Percentiles rank a stretch among this genome's conserved stretches.
These are phyloP conservation scores for Anguilla megastoma DNA, from an alignment of 2,797 vertebrate species.

Conservation along the genomic window DNA sequence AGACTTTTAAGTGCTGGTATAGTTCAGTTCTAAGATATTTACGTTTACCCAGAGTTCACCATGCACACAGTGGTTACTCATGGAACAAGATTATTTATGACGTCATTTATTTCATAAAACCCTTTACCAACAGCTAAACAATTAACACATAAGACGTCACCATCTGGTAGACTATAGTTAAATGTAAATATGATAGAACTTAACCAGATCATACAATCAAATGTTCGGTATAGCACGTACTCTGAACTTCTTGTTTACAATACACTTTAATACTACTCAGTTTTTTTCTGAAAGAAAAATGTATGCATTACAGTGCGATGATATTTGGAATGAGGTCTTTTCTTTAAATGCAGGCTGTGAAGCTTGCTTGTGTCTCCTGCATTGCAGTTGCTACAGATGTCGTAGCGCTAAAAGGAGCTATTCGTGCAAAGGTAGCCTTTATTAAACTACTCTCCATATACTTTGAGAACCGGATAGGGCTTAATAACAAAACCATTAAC, in stretches of 20 bases:
- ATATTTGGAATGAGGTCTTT: not conserved
- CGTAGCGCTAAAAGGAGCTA: not conserved
- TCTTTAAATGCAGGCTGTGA: not conserved
- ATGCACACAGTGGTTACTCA: not conserved
- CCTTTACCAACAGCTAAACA: not conserved
- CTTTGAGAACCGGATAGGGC: constrained; percentile 46
- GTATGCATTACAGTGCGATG: not conserved
- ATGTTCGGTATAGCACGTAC: not conserved
- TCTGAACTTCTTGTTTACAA: not conserved
- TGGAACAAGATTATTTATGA: not conserved
- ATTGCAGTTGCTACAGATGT: not conserved
- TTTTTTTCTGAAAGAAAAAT: not conserved
- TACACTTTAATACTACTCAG: not conserved
- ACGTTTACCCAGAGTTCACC: not conserved
- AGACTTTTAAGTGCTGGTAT: not conserved
- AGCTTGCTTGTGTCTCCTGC: not conserved
- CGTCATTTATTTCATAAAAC: not conserved
- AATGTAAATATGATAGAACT: not conserved
- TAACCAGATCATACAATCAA: not conserved
- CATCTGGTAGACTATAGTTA: not conserved
- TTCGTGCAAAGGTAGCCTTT: constrained; percentile 4
- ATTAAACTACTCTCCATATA: constrained; percentile 27
- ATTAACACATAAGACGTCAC: not conserved
- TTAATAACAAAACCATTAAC: constrained; percentile 61
- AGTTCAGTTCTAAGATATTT: not conserved